Percentiles rank a stretch among this genome's conserved stretches.
Evolutionary conservation across 1,140 invertebrate species (phyloP).

Genomic region (Ceratoteleas bidentatus): DNA sequence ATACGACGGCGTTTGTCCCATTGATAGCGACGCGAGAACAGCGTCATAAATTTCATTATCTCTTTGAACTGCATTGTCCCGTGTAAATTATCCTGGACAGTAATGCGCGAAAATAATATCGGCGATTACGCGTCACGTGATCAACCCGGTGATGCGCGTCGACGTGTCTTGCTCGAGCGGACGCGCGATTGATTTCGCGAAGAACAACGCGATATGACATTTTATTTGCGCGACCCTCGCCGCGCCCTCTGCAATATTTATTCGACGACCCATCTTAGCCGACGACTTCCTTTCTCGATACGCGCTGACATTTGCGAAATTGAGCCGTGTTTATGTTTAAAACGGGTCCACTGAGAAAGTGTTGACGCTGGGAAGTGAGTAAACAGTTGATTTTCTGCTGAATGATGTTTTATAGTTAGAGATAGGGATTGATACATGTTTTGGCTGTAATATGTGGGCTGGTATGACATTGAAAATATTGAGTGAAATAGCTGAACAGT

Average conservation of each 20-base stretch:
- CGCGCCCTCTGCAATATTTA: constrained; percentile 69
- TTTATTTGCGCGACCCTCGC: constrained; percentile 66
- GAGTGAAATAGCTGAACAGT: no score
- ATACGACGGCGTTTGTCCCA: constrained; percentile 47
- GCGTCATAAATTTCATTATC: constrained; percentile 49
- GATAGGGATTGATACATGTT: no score
- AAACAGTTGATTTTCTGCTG: no score
- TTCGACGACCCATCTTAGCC: constrained; percentile 69
- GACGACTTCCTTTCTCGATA: constrained; percentile 69
- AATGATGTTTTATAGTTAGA: no score
- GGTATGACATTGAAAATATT: no score
- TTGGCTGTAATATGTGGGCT: no score
- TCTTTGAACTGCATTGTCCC: constrained; percentile 26
- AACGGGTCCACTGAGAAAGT: constrained; percentile 26
- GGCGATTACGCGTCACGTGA: not conserved
- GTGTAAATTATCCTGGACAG: constrained; percentile 18
- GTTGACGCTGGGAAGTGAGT: no score
- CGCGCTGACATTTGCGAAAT: constrained; percentile 74
- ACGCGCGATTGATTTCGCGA: constrained; percentile 34
- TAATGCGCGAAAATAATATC: constrained; percentile 22
- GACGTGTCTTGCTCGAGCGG: no score
- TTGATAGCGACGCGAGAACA: constrained; percentile 45
- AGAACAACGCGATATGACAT: constrained; percentile 53
- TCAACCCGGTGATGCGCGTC: constrained; percentile 3
- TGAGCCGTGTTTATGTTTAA: constrained; percentile 74